A percentile compares a stretch with the other conserved stretches of the same genome.
phyloP scores from a whole-genome alignment of 1,140 invertebrate genomes.

The Lucilia cuprina region DNA sequence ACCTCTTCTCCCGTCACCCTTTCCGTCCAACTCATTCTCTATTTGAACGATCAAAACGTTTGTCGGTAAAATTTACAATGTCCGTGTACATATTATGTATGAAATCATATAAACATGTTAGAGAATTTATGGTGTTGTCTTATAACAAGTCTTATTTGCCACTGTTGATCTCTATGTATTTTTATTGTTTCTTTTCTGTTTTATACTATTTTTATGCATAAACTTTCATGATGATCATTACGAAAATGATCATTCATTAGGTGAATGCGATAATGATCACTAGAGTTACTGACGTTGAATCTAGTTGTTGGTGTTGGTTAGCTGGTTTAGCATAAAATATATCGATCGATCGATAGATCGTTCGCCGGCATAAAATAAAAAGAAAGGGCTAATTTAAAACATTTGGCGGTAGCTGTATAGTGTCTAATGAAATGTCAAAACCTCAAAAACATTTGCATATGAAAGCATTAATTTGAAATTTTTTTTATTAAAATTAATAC shows the following conservation, averaged over 20 bases:
- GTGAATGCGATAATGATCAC: no score
- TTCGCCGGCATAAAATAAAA: neutral
- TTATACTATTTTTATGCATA: neutral
- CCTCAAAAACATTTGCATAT: slow-evolving; percentile 16
- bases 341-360: no score
- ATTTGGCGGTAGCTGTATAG: slow-evolving; percentile 15
- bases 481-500: neutral
- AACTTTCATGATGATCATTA: neutral
- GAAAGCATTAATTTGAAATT: slow-evolving; percentile 18
- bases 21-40: no score
- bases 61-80: neutral
- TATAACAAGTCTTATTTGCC: neutral
- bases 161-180: neutral
- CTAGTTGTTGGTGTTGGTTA: no score
- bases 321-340: neutral
- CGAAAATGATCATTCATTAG: neutral
- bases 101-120: neutral
- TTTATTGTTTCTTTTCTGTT: no score
- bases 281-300: neutral
- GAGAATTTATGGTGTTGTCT: slow-evolving; percentile 10
- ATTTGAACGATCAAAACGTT: neutral
- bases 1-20: neutral
- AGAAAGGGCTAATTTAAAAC: neutral
- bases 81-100: neutral
- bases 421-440: slow-evolving; percentile 33